phyloP scores from a whole-genome alignment of 2,888 invertebrate species.

The Proisotoma minuta region DNA sequence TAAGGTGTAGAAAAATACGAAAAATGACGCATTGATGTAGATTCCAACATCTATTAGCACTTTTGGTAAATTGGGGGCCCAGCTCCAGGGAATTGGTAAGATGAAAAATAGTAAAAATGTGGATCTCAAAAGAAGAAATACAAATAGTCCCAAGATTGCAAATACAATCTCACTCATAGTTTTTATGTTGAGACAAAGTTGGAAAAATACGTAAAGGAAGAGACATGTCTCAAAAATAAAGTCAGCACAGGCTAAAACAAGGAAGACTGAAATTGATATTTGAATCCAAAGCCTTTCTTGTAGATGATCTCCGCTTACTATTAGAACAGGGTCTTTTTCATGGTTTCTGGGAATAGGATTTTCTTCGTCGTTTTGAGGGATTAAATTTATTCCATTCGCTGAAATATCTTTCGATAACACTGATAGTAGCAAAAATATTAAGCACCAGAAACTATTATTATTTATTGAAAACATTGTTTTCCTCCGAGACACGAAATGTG shows the following conservation, averaged over 20 bases:
- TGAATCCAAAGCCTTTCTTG: neutral
- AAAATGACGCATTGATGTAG: slow-evolving; percentile 12
- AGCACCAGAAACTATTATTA: too few species aligned
- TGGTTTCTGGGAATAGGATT: neutral
- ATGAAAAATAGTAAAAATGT: slow-evolving; percentile 10
- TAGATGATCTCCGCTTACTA: neutral
- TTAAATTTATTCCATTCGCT: too few species aligned
- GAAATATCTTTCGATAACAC: too few species aligned
- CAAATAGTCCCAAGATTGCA: slow-evolving; percentile 6
- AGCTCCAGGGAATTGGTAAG: slow-evolving; percentile 10
- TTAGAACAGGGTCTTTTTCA: slow-evolving; percentile 4
- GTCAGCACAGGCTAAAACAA: slow-evolving; percentile 10
- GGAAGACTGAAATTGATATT: slow-evolving; percentile 12
- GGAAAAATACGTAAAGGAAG: slow-evolving; percentile 15
- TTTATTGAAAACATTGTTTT: too few species aligned
- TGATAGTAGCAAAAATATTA: too few species aligned
- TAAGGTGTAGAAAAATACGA: slow-evolving; percentile 10
- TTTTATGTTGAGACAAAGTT: neutral
- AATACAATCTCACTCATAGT: neutral
- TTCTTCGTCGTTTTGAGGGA: too few species aligned
- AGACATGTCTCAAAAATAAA: slow-evolving; percentile 15
- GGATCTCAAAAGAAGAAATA: neutral
- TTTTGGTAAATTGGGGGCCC: slow-evolving; percentile 5
- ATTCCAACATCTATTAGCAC: slow-evolving; percentile 1
- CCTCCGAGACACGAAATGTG: too few species aligned